Conservation (phyloP, 2,113 vertebrate genomes). For the Tauraco erythrolophus region DNA sequence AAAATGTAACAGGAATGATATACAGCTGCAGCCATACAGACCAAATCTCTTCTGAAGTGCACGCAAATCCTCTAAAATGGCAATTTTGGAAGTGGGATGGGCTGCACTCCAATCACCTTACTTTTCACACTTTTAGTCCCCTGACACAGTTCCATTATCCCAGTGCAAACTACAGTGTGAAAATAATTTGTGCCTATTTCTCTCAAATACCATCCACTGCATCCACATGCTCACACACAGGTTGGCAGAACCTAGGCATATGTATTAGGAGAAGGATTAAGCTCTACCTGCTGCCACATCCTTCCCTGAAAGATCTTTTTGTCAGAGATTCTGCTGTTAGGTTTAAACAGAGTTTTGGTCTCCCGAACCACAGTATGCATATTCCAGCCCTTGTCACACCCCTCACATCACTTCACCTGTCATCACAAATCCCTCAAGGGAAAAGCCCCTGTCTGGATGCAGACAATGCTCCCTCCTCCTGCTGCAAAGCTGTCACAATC, state of each 20-base stretch:
- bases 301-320: not conserved
- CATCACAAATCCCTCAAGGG: not conserved
- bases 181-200: not conserved
- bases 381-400: rapidly evolving
- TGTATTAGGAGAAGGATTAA: not conserved
- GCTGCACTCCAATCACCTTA: not conserved
- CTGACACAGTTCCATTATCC: not conserved
- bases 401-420: not conserved
- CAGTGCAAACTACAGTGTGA: not conserved
- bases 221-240: not conserved
- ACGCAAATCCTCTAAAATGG: not conserved
- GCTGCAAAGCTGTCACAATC: not conserved
- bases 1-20: not conserved
- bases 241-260: not conserved
- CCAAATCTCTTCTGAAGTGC: not conserved
- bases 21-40: not conserved
- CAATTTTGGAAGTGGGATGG: not conserved
- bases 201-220: not conserved
- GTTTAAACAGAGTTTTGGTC: not conserved
- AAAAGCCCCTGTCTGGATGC: not conserved
- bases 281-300: not conserved
- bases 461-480: not conserved
- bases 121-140: not conserved
- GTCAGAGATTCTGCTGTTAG: not conserved
- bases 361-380: not conserved